Conservation (phyloP, 2,888 invertebrate species). For the Phanerotoma sp. region DNA sequence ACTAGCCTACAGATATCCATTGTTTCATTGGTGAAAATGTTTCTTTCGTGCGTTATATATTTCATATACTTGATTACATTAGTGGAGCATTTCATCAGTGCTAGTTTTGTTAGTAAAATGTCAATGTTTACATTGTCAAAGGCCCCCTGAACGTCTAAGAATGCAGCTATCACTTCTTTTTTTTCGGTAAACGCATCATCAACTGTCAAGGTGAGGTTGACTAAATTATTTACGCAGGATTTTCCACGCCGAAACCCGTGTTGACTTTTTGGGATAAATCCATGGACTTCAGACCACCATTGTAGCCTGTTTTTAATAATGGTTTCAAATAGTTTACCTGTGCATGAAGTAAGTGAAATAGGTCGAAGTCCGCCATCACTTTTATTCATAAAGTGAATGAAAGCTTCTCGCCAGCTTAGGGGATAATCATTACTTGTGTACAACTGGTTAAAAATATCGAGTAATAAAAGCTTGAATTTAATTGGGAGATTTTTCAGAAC, state of each 20-base stretch:
- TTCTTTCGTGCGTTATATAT: background rate
- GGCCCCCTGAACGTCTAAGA: conserved; percentile 30
- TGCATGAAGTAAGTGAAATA: conserved; percentile 29
- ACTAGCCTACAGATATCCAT: background rate
- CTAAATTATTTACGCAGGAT: conserved; percentile 27
- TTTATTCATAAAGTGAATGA: conserved; percentile 31
- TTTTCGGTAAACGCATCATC: conserved; percentile 14
- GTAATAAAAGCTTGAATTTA: no score
- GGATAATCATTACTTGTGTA: no score
- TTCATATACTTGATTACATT: background rate
- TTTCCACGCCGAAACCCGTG: conserved; percentile 27
- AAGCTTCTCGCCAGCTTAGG: no score
- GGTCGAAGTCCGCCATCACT: conserved; percentile 22
- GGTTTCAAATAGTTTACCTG: conserved; percentile 32
- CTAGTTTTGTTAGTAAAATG: conserved; percentile 20
- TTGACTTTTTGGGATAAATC: conserved; percentile 21
- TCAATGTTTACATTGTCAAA: conserved; percentile 32
- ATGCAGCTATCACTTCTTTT: conserved; percentile 19
- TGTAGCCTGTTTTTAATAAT: conserved; percentile 31
- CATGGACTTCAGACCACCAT: conserved; percentile 30
- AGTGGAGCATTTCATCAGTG: background rate
- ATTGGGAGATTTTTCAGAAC: no score
- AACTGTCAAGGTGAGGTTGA: conserved; percentile 19
- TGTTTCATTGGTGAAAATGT: background rate
- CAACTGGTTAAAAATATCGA: no score